Evolutionary conservation across 2,797 vertebrate genomes (phyloP), one percentile per base, ranked within the genome.

Genomic region (Acipenser oxyrinchus): DNA sequence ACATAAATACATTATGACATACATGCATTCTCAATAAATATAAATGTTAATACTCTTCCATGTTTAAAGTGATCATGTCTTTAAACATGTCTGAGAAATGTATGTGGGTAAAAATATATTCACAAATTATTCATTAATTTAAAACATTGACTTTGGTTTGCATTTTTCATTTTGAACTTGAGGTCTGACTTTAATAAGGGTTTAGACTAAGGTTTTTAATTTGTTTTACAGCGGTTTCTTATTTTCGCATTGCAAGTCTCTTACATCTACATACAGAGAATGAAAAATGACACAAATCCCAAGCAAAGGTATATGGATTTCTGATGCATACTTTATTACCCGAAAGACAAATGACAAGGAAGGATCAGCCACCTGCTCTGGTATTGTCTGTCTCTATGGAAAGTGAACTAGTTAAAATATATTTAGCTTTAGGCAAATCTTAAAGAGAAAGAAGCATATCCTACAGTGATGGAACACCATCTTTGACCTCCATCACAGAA

Each of bases 321-420:
- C 87, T 89, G 87, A 91, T 90, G 90, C 89, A 89, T 91, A 85
- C 75, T 75, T 82, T 86, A 89, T 90, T 89, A 90, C 90, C 90
- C 90, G 71, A 77, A 76, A 90, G 90, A 84, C 82, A 75, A 51
- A 62, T 68, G 71, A 82, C 75, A 79, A 77, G 81, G 82, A 80
- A 82, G 79, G 86, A 88, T 88, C 86, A 87, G 86, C 87, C 84
- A 87, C 85, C 81, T 82, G 81, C 79, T 78, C 83, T 78, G 80
- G 84, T 80, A 79, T 59, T 68, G 75, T 80, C 83, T 78, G 65
- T 76, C 86, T 88, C 85, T 69, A 72, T 52, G 83, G 83, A 79
- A 85, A 82, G 75, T 82, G 83, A 88, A 88, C 85, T 84, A 66
- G 84, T 87, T 85, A 89, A 89, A 85, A 89, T 89, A 88, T 81